These are phyloP conservation scores for Spialia ferax DNA, from an alignment of 2,888 invertebrate genomes.

Conservation along the genomic window DNA sequence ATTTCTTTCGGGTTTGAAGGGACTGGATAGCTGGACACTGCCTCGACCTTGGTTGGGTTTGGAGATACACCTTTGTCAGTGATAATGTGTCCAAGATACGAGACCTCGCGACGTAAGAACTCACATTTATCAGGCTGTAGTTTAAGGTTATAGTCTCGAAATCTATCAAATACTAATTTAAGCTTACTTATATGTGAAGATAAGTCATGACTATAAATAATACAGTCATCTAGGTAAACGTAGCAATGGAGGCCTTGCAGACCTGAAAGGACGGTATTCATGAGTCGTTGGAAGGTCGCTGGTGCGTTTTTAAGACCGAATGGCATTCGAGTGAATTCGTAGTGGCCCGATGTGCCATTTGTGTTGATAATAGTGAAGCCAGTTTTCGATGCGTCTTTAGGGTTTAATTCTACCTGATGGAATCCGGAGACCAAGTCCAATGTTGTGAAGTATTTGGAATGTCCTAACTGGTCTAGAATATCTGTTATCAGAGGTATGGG, in stretches of 20 bases:
- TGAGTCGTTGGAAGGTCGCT: not conserved
- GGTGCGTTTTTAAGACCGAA: not conserved
- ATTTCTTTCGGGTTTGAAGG: not conserved
- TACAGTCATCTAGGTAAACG: not conserved
- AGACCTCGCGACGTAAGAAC: not conserved
- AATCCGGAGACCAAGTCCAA: not conserved
- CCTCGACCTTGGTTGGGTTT: not conserved
- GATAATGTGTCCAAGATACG: not conserved
- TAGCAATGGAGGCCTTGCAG: not conserved
- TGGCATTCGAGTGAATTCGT: not conserved
- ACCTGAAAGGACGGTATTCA: not conserved
- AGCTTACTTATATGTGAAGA: not conserved
- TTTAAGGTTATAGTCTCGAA: not conserved
- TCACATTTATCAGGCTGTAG: not conserved
- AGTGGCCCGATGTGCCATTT: not conserved
- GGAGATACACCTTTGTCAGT: not conserved
- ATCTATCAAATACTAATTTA: not conserved
- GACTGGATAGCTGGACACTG: not conserved
- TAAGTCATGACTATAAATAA: not conserved
- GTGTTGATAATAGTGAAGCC: not conserved
- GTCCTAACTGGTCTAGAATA: not conserved
- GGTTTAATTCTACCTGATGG: not conserved
- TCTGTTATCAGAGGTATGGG: not conserved
- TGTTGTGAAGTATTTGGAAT: not conserved
- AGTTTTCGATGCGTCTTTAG: not conserved